Evolutionary conservation across 2,888 invertebrate genomes (phyloP).

Genomic region (Andrena trimmerana): DNA sequence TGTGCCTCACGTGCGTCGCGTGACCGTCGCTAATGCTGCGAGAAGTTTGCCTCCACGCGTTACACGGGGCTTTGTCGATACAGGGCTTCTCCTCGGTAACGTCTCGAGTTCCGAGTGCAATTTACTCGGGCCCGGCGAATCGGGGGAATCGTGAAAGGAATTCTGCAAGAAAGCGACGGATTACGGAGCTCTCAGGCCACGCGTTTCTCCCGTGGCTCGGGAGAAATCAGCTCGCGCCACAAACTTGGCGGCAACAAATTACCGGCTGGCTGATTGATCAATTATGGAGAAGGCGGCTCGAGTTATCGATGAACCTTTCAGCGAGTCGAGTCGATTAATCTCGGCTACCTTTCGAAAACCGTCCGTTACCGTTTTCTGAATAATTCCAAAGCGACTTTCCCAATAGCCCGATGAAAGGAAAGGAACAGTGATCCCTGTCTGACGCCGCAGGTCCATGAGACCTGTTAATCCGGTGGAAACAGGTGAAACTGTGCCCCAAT

Average conservation of each 20-base stretch:
- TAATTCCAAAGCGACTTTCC: too few relatives aligned
- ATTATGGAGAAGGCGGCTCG: constrained; percentile 1
- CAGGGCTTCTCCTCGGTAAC: neutral
- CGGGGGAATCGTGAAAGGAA: neutral
- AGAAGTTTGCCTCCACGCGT: constrained; percentile 13
- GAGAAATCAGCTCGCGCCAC: constrained; percentile 7
- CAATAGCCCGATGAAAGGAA: too few relatives aligned
- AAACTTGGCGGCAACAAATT: constrained; percentile 11
- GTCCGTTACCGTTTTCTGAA: neutral
- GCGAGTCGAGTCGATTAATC: neutral
- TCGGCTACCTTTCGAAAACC: neutral
- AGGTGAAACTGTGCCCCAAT: constrained; percentile 39
- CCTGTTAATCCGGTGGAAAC: constrained; percentile 53
- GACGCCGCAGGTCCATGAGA: neutral
- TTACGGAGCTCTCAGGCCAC: neutral
- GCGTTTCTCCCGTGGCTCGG: neutral
- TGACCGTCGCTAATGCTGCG: constrained; percentile 22
- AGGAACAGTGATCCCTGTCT: too few relatives aligned
- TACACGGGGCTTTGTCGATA: constrained; percentile 2
- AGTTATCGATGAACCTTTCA: constrained; percentile 13
- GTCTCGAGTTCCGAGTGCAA: neutral
- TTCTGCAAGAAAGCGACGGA: neutral
- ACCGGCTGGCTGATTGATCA: constrained; percentile 13
- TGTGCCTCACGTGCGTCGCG: constrained; percentile 30
- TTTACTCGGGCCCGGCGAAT: neutral